phyloP scores from a whole-genome alignment of 2,113 vertebrate species.

The Antechinus flavipes region DNA sequence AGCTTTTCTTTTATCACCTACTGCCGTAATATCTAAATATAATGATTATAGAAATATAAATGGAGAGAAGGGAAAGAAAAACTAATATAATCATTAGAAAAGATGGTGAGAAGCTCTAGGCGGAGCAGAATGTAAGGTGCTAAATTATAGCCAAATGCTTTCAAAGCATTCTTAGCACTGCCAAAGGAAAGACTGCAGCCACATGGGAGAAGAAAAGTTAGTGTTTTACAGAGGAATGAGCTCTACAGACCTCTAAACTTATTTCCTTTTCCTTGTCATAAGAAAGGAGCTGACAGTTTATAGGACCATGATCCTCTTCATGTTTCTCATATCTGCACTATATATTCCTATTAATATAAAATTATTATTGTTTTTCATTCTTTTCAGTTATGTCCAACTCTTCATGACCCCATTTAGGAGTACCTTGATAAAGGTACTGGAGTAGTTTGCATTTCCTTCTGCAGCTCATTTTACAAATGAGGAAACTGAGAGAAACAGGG shows the following conservation, averaged over 20 bases:
- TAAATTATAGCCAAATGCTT: constrained; percentile 58
- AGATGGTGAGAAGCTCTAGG: constrained; percentile 2
- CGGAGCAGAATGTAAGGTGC: constrained; percentile 40
- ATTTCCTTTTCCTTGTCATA: not conserved
- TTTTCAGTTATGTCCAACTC: not conserved
- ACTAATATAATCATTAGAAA: constrained; percentile 45
- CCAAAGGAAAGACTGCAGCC: constrained; percentile 25
- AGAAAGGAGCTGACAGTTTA: not conserved
- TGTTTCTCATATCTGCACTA: not conserved
- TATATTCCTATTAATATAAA: not conserved
- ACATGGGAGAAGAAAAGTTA: constrained; percentile 18
- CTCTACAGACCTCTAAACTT: constrained; percentile 10
- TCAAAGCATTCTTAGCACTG: constrained; percentile 35
- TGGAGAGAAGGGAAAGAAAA: constrained; percentile 49
- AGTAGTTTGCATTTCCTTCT: not conserved
- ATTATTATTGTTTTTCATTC: not conserved
- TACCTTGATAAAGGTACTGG: not conserved
- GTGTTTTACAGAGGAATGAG: constrained; percentile 24
- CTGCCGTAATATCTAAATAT: constrained; percentile 22
- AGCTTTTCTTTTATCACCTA: constrained; percentile 47
- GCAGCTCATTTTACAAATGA: not conserved
- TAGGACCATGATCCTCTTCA: not conserved
- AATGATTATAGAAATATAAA: constrained; percentile 55
- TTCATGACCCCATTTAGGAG: not conserved
- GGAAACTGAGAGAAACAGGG: not conserved